These are phyloP conservation scores for Tuberolachnus salignus DNA, from an alignment of 2,888 invertebrate genomes.

Conservation along the genomic window DNA sequence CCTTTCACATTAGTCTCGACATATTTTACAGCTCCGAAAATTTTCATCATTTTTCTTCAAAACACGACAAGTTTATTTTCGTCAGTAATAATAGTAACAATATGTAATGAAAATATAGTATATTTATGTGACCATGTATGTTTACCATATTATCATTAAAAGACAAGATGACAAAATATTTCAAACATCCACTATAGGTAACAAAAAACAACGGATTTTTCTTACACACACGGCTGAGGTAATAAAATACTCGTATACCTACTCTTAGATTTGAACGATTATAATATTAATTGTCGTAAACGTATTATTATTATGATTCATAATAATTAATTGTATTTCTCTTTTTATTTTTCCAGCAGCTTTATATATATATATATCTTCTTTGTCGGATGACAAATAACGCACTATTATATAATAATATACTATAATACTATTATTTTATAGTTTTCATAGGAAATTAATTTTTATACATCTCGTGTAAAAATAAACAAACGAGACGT, in stretches of 20 bases:
- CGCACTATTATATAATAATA: too few relatives aligned
- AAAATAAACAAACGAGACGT: conserved; percentile 48
- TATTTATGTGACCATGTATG: too few relatives aligned
- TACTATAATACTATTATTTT: conserved; percentile 23
- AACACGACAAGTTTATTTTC: too few relatives aligned
- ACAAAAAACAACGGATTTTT: background rate
- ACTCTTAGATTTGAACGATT: conserved; percentile 39
- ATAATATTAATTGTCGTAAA: conserved; percentile 33
- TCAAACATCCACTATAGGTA: background rate
- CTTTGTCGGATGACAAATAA: conserved; percentile 50
- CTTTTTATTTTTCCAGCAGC: conserved; percentile 30
- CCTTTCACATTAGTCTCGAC: too few relatives aligned
- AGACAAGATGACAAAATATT: background rate
- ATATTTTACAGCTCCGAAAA: too few relatives aligned
- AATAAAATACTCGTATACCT: conserved; percentile 2
- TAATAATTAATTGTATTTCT: conserved; percentile 38
- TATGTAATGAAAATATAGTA: too few relatives aligned
- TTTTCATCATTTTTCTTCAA: too few relatives aligned
- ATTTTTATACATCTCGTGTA: conserved; percentile 35
- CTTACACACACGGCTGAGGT: background rate
- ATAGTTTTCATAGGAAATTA: conserved; percentile 44
- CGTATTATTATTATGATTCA: background rate
- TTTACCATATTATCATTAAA: too few relatives aligned
- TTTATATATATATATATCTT: background rate
- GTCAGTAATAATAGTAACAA: too few relatives aligned